Percentiles rank a stretch among this genome's conserved stretches.
phyloP scores from a whole-genome alignment of 2,113 vertebrate species.

The Nothocercus julius region DNA sequence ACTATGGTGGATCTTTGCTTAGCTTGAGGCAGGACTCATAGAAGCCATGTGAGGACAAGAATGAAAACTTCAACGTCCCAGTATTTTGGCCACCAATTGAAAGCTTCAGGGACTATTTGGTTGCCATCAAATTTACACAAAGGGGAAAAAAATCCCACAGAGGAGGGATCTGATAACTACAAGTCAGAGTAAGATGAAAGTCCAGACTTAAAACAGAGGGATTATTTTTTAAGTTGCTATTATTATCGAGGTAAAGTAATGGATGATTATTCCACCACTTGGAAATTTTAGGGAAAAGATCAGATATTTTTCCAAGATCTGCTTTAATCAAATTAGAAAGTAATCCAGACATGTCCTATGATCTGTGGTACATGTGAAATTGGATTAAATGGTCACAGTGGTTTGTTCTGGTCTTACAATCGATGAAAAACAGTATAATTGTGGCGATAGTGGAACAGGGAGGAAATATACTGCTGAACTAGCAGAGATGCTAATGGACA shows the following conservation, averaged over 20 bases:
- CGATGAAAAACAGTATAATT: slow-evolving; percentile 28
- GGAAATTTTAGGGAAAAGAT: not conserved
- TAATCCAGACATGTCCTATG: slow-evolving; percentile 26
- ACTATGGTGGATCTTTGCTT: not conserved
- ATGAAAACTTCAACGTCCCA: not conserved
- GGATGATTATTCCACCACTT: not conserved
- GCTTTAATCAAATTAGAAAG: slow-evolving; percentile 27
- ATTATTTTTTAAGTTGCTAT: not conserved
- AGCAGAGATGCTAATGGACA: slow-evolving; percentile 10
- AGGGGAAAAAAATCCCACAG: not conserved
- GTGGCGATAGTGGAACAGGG: slow-evolving; percentile 16
- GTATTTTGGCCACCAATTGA: not conserved
- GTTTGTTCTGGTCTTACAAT: slow-evolving; percentile 39
- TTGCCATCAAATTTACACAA: not conserved
- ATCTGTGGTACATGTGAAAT: slow-evolving; percentile 23
- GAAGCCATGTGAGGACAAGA: not conserved
- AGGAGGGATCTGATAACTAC: not conserved
- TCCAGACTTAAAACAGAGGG: not conserved
- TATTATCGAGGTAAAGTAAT: not conserved
- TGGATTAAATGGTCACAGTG: slow-evolving; percentile 36
- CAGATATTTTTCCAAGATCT: not conserved
- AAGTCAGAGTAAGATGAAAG: not conserved
- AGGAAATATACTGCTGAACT: slow-evolving; percentile 38
- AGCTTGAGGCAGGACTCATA: not conserved
- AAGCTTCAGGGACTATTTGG: not conserved